Base-by-base conservation (phyloP, 2,888 invertebrate genomes). In the Melikaiella ostensackeni region DNA sequence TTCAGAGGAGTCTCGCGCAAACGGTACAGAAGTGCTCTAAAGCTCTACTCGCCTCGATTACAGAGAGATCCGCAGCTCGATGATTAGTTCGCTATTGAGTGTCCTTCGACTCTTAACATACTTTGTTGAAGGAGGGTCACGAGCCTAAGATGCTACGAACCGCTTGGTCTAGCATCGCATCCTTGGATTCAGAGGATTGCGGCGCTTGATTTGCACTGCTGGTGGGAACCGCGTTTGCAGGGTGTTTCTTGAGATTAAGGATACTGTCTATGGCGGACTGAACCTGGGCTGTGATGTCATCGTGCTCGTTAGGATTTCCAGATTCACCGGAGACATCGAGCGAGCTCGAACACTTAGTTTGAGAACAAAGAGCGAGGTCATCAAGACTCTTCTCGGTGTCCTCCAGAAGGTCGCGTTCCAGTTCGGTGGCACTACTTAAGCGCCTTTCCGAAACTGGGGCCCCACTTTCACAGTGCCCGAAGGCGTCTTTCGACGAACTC, bases 181-280 rank as follows among this genome's bases (percentile, higher is more conserved):
- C 91, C 84, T 88, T 90, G 11, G 89, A 82, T 78, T 91, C 90
- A 81, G 85, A 84, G 76, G 88, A 81, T 70, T 70, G 70, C 11
- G 70, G n/a, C 30, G 80, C 79, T 62, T 83, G 79, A 77, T 87
- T 84, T 73, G 86, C 80, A 79, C 81, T 84, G 77, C 75, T 76
- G 38, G 74, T 79, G 6, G 38, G 75, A 59, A 75, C 66, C 8
- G 74, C 27, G n/a, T 76, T 77, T 61, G 81, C 79, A 63, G 90
- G 90, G 77, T 89, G 84, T 81, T 91, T 89, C 88, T 95, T 95
- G 84, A 96, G 92, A 91, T 96, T 96, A 81, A 96, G 92, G 87
- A 96, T 96, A 88, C 95, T 95, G 89, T 96, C 96, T 85, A 96
- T 96, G 81, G 96, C 96, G 88, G 95, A 95, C 90, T 96, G 96